These are phyloP conservation scores for Parazoanthus atlanticus DNA, from an alignment of 92 coral and sea anemone genomes.

Conservation along the genomic window DNA sequence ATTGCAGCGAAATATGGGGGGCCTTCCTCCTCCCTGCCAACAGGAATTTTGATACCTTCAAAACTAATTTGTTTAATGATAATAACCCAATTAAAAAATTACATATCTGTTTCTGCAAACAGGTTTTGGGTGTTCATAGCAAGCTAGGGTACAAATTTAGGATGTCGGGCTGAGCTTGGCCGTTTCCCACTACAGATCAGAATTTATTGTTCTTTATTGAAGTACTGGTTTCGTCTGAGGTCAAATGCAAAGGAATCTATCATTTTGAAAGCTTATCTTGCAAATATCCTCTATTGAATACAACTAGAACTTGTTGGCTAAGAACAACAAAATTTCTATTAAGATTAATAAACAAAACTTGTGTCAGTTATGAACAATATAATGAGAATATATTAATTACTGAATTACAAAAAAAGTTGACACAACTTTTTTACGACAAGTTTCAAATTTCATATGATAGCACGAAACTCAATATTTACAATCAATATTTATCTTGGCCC, in stretches of 20 bases:
- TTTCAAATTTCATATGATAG: not conserved
- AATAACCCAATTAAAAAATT: slow-evolving; percentile 9
- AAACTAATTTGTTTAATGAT: not conserved
- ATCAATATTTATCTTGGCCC: too few relatives aligned
- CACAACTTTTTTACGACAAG: not conserved
- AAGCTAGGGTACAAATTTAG: not conserved
- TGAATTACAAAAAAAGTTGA: not conserved
- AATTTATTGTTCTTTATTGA: not conserved
- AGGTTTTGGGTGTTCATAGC: not conserved
- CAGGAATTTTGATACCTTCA: not conserved
- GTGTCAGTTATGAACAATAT: not conserved
- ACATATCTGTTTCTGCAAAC: not conserved
- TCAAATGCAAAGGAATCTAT: not conserved
- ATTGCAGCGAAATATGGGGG: not conserved
- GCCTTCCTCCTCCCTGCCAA: not conserved
- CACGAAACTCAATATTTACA: not conserved
- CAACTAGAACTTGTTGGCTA: not conserved
- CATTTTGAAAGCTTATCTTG: not conserved
- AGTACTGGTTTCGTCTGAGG: not conserved
- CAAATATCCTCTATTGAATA: not conserved
- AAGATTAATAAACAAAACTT: not conserved
- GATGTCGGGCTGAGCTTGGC: slow-evolving; percentile 15
- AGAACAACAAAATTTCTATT: not conserved
- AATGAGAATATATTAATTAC: not conserved
- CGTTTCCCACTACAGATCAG: not conserved